Evolutionary conservation across 2,797 vertebrate genomes (phyloP), one percentile per base, ranked within the genome.

Genomic region (Neomorphus geoffroyi): DNA sequence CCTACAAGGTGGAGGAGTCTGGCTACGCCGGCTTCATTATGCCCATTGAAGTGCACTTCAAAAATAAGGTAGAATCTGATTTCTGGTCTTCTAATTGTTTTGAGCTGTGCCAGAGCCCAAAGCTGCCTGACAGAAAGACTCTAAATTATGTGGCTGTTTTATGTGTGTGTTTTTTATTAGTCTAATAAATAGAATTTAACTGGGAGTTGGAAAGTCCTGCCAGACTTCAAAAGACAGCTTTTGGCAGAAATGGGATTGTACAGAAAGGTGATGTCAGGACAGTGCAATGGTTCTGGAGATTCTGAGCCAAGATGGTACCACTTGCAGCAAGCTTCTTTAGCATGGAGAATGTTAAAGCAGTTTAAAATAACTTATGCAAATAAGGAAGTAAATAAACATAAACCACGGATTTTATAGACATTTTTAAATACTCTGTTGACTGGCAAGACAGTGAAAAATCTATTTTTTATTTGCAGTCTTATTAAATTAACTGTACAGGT

Each of bases 31-130:
- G 99, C 92, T 99, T 99, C 98, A 99, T 99, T 95, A 99, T 99
- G 98, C 99, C 99, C 58, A 99, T 99, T 84, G 99, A 99, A 97
- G 99, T 99, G 91, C 98, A 99, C 98, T 99, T 99, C 98, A 99
- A 99, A 97, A 99, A 99, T 97, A 99, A 98, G 99, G 99, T 99
- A 97, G 97, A 97, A 65, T 92, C 83, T 94, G 67, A 96, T 94
- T 96, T 93, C 80, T 80, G 35, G 33, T 94, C 78, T 80, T 82
- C 54, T 92, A 92, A 95, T 95, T 96, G 94, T 94, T 96, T 94
- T 95, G 96, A 96, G 94, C 92, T 87, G 71, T 91, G 92, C 94
- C 95, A 96, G 96, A 96, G 80, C 72, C 88, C 87, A 65, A 78
- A 95, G 94, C 67, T 75, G 90, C 84, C 78, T 95, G 93, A 92